Evolutionary conservation across 2,113 vertebrate genomes (phyloP).

Genomic region (Takifugu bimaculatus): DNA sequence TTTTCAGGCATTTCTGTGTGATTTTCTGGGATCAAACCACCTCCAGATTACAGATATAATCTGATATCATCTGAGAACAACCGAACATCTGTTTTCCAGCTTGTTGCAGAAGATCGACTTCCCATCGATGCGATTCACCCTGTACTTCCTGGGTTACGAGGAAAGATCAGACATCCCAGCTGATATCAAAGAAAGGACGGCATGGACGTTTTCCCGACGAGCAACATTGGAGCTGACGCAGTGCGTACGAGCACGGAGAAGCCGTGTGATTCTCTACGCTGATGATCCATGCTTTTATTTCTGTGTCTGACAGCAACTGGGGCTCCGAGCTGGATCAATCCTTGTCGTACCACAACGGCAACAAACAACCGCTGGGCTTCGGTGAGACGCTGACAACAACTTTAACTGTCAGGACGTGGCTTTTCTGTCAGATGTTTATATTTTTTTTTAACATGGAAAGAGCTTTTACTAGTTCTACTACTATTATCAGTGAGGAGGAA

Average conservation of each 20-base stretch:
- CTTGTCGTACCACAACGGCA: slow-evolving; percentile 82
- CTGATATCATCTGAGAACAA: background rate
- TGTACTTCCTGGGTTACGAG: slow-evolving; percentile 52
- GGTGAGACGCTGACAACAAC: slow-evolving; percentile 59
- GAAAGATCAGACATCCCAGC: slow-evolving; percentile 37
- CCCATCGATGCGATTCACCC: slow-evolving; percentile 42
- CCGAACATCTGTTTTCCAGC: slow-evolving; percentile 8
- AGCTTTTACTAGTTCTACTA: no score
- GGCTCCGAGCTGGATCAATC: slow-evolving; percentile 80
- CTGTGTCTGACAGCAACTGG: slow-evolving; percentile 79
- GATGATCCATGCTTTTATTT: background rate
- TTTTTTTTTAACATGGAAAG: no score
- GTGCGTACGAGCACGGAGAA: slow-evolving; percentile 2
- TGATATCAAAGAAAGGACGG: slow-evolving; percentile 41
- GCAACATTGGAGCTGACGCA: slow-evolving; percentile 49
- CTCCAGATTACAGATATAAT: background rate
- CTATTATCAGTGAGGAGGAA: no score
- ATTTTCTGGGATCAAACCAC: background rate
- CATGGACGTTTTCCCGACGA: slow-evolving; percentile 45
- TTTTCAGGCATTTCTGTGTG: no score
- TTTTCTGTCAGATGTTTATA: no score
- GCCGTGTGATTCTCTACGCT: background rate
- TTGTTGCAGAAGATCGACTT: slow-evolving; percentile 57
- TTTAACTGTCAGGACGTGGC: no score
- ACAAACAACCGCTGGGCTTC: slow-evolving; percentile 81